phyloP scores from a whole-genome alignment of 2,113 vertebrate genomes.

The Brachypodius melanocephalos region DNA sequence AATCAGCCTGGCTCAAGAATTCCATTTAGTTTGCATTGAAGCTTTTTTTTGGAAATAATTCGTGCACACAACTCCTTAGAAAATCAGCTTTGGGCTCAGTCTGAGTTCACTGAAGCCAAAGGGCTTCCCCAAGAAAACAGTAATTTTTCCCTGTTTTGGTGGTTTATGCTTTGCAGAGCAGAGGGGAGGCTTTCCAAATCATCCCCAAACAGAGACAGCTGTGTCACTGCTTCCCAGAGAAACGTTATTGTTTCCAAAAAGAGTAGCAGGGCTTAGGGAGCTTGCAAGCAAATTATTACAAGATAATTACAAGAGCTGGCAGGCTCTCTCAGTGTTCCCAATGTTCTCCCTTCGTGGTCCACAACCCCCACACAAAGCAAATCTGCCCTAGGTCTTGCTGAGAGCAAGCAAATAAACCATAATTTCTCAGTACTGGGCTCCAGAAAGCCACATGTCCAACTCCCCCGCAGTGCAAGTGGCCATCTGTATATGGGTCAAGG shows the following conservation, averaged over 20 bases:
- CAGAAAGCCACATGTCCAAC: neutral
- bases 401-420: neutral
- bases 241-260: constrained; percentile 29
- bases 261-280: neutral
- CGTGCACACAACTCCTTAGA: neutral
- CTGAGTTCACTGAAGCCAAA: constrained; percentile 2
- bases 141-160: neutral
- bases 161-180: constrained; percentile 1
- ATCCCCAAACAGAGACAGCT: neutral
- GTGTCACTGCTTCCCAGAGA: neutral
- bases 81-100: neutral
- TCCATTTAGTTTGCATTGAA: neutral
- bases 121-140: constrained; percentile 8
- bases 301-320: constrained; percentile 29
- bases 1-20: neutral
- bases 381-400: neutral
- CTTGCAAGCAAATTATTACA: constrained; percentile 18
- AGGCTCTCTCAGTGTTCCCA: neutral
- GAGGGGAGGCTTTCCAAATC: constrained; percentile 3
- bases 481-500: neutral
- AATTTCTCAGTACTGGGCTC: neutral
- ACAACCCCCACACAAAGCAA: constrained; percentile 3
- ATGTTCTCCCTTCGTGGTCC: neutral
- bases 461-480: neutral
- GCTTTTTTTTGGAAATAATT: neutral